Percentiles rank a stretch among this genome's conserved stretches.
phyloP scores from a whole-genome alignment of 2,888 invertebrate species.

The Lagria hirta region DNA sequence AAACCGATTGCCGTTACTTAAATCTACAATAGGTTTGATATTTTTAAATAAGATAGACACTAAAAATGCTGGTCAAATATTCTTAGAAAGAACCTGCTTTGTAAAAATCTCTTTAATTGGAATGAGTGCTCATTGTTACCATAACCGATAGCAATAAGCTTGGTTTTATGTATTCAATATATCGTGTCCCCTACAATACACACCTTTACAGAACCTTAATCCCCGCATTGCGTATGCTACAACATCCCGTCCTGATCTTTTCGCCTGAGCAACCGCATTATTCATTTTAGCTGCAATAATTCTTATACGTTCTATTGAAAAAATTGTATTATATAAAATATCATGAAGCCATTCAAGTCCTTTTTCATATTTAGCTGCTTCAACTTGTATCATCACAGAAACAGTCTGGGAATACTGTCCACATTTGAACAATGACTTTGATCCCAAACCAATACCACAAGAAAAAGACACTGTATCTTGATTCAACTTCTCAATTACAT shows the following conservation, averaged over 20 bases:
- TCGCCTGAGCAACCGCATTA: conserved; percentile 76
- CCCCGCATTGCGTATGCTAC: conserved; percentile 63
- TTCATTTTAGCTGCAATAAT: conserved; percentile 79
- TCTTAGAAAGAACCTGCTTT: too few relatives aligned
- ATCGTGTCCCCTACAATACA: too few relatives aligned
- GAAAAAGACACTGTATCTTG: conserved; percentile 68
- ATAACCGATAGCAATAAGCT: too few relatives aligned
- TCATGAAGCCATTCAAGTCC: conserved; percentile 79
- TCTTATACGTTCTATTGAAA: conserved; percentile 72
- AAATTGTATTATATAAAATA: conserved; percentile 69
- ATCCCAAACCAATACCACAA: conserved; percentile 67
- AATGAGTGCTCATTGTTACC: too few relatives aligned
- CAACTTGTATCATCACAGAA: conserved; percentile 71
- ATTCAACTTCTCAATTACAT: conserved; percentile 77
- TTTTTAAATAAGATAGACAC: too few relatives aligned
- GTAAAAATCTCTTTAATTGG: too few relatives aligned
- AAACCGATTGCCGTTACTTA: too few relatives aligned
- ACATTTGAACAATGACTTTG: conserved; percentile 63
- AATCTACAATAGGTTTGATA: too few relatives aligned
- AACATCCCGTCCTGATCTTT: conserved; percentile 72
- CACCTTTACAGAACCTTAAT: conserved; percentile 56
- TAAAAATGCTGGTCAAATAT: too few relatives aligned
- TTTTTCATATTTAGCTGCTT: conserved; percentile 68
- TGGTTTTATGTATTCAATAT: too few relatives aligned
- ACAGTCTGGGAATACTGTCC: conserved; percentile 72